phyloP scores from a whole-genome alignment of 2,113 vertebrate species.

The Gobiocypris rarus region DNA sequence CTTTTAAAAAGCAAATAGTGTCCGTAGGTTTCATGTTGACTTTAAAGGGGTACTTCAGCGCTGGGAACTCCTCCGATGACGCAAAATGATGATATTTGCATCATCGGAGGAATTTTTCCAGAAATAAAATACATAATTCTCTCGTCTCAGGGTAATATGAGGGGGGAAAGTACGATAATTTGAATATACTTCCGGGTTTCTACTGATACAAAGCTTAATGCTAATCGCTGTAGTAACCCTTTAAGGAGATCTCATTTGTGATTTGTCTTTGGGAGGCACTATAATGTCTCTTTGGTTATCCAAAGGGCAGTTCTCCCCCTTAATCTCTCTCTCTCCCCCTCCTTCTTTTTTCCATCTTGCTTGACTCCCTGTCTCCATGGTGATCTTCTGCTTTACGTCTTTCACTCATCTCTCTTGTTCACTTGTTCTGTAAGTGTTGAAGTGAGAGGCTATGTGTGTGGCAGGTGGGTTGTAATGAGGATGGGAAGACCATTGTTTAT shows the following conservation, averaged over 20 bases:
- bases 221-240: too few relatives aligned
- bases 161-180: too few relatives aligned
- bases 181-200: too few relatives aligned
- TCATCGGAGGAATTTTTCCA: too few relatives aligned
- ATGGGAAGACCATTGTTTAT: background rate
- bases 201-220: too few relatives aligned
- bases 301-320: background rate
- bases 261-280: background rate
- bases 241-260: background rate
- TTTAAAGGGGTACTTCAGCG: too few relatives aligned
- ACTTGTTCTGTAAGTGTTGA: conserved; percentile 30
- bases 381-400: conserved; percentile 59
- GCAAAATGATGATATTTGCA: too few relatives aligned
- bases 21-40: background rate
- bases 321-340: conserved; percentile 40
- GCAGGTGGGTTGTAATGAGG: conserved; percentile 41
- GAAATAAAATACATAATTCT: too few relatives aligned
- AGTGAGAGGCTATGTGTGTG: conserved; percentile 30
- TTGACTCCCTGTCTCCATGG: conserved; percentile 55
- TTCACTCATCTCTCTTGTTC: conserved; percentile 31
- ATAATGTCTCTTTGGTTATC: background rate
- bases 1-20: background rate
- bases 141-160: too few relatives aligned
- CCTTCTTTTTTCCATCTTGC: conserved; percentile 10
- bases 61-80: too few relatives aligned